Base-by-base conservation (phyloP, 2,888 invertebrate genomes). In the Lydus trimaculatus region DNA sequence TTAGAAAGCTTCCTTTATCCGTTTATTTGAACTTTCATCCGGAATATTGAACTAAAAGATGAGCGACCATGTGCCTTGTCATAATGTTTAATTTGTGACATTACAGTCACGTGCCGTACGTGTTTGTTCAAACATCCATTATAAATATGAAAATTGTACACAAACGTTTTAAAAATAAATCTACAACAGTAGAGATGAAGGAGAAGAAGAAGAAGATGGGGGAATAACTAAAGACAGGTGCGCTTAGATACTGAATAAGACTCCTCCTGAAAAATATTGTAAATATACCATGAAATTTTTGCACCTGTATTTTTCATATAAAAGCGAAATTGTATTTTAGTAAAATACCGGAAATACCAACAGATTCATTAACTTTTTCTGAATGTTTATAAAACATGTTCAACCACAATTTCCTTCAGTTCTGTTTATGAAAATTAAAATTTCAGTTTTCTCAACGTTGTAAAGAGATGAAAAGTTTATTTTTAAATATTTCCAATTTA, bases 21-120 rank as follows among this genome's bases (percentile, higher is more conserved):
- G 78, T 78, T 79, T 77, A 77, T 79, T 78, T 78, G 73, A 75
- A 75, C 74, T 76, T 76, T 76, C 70, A 69, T 73, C 69, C 72
- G 76, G 77, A 76, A 78, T 76, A 75, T 77, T 77, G 76, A 78
- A 78, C 76, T 68, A 7, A 6, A 43, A 13, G 66, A 33, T 5
- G 33, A 11, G 0, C 7, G 15, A 64, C 74, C 78, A 77, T 79
- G 76, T 79, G 79, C 76, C 73, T 61, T 65, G 67, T 70, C 76
- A 74, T 75, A 74, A 75, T 73, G 75, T 75, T 76, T 75, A 77
- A 76, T 74, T 70, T 74, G 76, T 73, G 78, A 76, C 76, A 77
- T 74, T 70, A 73, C 66, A 65, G 70, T 76, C 78, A 77, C 78
- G 78, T 78, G 78, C 78, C 76, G 69, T 63, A 72, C 69, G 68